Evolutionary conservation across 37 sponge, comb jelly and placozoan genomes (phyloP).

Genomic region (Eunapius fragilis): DNA sequence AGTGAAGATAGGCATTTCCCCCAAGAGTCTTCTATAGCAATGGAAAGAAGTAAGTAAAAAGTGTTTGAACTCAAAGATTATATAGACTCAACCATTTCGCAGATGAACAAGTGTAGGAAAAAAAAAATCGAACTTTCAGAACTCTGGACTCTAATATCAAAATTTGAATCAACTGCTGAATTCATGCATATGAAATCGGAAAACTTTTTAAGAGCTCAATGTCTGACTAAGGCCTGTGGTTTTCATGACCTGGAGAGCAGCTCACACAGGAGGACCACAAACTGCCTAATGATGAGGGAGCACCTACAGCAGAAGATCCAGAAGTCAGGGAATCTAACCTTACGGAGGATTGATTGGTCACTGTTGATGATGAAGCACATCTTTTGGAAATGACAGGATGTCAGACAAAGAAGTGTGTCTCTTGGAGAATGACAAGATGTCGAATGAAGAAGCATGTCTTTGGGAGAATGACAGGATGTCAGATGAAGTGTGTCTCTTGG

Average conservation of each 20-base stretch:
- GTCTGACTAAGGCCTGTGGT: constrained; percentile 71
- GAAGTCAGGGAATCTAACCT: neutral
- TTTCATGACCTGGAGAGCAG: neutral
- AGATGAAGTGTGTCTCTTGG: no score
- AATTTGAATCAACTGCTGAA: constrained; percentile 11
- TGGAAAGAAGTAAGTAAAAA: neutral
- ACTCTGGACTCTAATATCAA: constrained; percentile 7
- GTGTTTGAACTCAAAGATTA: neutral
- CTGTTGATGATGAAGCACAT: no score
- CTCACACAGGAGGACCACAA: no score
- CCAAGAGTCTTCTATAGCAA: neutral
- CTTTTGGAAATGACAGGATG: no score
- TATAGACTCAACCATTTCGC: neutral
- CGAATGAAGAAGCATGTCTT: no score
- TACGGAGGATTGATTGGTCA: constrained; percentile 12
- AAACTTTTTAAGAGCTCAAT: constrained; percentile 63
- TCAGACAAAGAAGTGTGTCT: no score
- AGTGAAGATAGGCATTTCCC: constrained; percentile 9
- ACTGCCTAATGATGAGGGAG: no score
- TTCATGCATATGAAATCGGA: constrained; percentile 9
- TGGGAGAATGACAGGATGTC: no score
- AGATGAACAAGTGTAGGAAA: neutral
- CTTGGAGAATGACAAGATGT: no score
- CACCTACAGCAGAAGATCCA: constrained; percentile 6
- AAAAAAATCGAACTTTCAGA: neutral